Percentiles rank a stretch among this genome's conserved stretches.
Conservation (phyloP, 1,140 invertebrate species). For the Eumeta japonica region DNA sequence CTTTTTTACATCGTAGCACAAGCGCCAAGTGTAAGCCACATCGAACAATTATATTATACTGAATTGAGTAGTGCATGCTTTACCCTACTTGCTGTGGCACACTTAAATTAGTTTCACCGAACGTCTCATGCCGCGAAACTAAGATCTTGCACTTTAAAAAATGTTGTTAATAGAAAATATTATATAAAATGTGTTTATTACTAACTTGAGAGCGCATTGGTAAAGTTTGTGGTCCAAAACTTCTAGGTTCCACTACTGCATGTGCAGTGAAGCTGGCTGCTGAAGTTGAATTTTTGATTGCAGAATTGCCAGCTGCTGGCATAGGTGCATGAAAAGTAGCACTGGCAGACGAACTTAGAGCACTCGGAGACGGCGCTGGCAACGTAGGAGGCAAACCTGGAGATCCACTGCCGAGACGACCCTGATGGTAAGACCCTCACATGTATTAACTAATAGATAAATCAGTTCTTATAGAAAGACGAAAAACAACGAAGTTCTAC, state of each 20-base stretch:
- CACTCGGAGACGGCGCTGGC: constrained; percentile 65
- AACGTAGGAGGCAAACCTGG: constrained; percentile 64
- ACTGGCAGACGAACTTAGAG: constrained; percentile 47
- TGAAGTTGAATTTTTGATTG: constrained; percentile 60
- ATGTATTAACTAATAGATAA: background rate
- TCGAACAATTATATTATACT: too few relatives aligned
- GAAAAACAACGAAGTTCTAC: too few relatives aligned
- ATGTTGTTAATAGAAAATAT: too few relatives aligned
- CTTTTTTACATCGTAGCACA: too few relatives aligned
- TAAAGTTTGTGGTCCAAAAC: constrained; percentile 52
- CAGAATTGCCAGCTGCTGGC: constrained; percentile 53
- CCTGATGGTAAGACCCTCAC: constrained; percentile 17
- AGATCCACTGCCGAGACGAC: constrained; percentile 39
- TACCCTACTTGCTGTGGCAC: too few relatives aligned
- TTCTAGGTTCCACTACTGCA: constrained; percentile 54
- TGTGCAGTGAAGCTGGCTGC: constrained; percentile 60
- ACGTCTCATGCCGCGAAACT: too few relatives aligned
- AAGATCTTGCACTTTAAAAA: too few relatives aligned
- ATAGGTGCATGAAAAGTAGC: constrained; percentile 48
- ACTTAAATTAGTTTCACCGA: too few relatives aligned
- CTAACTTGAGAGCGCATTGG: constrained; percentile 55
- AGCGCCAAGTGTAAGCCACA: too few relatives aligned
- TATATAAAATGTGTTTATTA: background rate
- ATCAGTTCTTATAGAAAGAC: too few relatives aligned
- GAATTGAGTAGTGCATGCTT: too few relatives aligned